Conservation (phyloP, 2,113 vertebrate genomes). For the Chitala chitala region DNA sequence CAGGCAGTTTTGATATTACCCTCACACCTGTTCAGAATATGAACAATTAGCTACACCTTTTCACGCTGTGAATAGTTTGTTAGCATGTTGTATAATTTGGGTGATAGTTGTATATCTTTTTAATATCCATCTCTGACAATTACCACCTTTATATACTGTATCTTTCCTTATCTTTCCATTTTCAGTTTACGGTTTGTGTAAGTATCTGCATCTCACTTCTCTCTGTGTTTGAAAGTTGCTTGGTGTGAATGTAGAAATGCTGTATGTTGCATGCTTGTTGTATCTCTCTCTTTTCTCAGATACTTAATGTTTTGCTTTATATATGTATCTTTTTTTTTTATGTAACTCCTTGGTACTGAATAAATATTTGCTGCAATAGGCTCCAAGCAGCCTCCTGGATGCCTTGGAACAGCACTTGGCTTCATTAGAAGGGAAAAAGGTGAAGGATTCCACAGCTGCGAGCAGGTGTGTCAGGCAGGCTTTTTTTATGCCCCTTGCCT, state of each 20-base stretch:
- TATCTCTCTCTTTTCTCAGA: constrained; percentile 18
- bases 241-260: constrained; percentile 32
- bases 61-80: background rate
- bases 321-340: too few species aligned
- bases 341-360: background rate
- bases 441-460: constrained; percentile 90
- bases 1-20: background rate
- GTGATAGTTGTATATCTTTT: background rate
- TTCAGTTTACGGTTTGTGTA: constrained; percentile 68
- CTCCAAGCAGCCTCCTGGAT: constrained; percentile 91
- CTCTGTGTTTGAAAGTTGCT: constrained; percentile 35
- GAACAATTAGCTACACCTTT: background rate
- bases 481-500: background rate
- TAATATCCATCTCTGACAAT: constrained; percentile 39
- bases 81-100: background rate
- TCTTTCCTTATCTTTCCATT: constrained; percentile 53
- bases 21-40: background rate
- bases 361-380: constrained; percentile 54
- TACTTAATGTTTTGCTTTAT: too few species aligned
- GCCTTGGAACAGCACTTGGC: constrained; percentile 93
- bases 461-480: constrained; percentile 71
- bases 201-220: constrained; percentile 56
- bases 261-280: constrained; percentile 47
- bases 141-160: constrained; percentile 68
- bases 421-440: constrained; percentile 95